These are phyloP conservation scores for Paraplagusia blochii DNA, from an alignment of 2,113 vertebrate genomes.

Conservation along the genomic window DNA sequence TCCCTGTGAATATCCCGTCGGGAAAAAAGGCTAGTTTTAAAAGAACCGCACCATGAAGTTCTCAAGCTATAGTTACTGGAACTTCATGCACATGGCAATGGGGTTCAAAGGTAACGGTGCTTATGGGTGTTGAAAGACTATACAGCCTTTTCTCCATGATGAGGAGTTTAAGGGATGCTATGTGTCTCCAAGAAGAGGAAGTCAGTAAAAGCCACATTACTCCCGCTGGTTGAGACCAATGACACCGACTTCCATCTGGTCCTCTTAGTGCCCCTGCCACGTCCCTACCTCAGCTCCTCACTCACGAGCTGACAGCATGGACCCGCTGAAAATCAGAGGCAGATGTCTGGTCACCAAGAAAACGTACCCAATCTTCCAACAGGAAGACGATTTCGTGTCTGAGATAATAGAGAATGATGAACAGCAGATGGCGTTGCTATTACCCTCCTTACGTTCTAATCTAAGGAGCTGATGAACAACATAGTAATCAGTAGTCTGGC, in stretches of 20 bases:
- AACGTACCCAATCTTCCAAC: conserved; percentile 33
- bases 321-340: conserved; percentile 64
- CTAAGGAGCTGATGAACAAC: conserved; percentile 6
- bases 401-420: conserved; percentile 52
- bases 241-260: conserved; percentile 57
- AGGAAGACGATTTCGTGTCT: conserved; percentile 41
- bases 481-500: background rate
- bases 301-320: conserved; percentile 47
- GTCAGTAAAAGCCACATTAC: conserved; percentile 43
- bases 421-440: conserved; percentile 44
- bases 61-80: conserved; percentile 24
- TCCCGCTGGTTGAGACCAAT: conserved; percentile 47
- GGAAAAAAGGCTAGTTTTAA: conserved; percentile 23
- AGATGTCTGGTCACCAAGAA: conserved; percentile 56
- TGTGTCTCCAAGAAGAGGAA: background rate
- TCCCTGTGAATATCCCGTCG: conserved; percentile 31
- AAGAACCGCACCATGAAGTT: conserved; percentile 23
- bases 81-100: conserved; percentile 14
- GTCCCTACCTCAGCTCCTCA: conserved; percentile 43
- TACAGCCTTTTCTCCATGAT: conserved; percentile 26
- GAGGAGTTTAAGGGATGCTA: conserved; percentile 33
- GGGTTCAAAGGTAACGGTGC: conserved; percentile 35
- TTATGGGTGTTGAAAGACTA: conserved; percentile 31
- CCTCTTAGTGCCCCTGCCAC: conserved; percentile 55
- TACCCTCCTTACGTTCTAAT: conserved; percentile 6